A percentile compares a stretch with the other conserved stretches of the same genome.
These are phyloP conservation scores for Corella eumyota DNA, from an alignment of 23 tunicate species.

Conservation along the genomic window DNA sequence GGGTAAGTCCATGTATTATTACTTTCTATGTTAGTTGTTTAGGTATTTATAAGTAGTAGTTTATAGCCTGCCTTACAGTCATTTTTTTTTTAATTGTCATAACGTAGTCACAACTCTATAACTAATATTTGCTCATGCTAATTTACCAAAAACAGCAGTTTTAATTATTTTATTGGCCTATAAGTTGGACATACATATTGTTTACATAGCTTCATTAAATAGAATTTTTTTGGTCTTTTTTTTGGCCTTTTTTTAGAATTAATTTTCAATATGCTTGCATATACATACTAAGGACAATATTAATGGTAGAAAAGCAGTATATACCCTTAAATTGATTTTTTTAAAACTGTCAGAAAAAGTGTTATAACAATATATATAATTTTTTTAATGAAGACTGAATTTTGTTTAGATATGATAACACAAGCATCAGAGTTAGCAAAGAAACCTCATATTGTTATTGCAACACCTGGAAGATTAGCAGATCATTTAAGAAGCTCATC, in stretches of 20 bases:
- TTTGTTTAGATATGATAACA: slow-evolving; percentile 25
- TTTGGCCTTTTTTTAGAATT: background rate
- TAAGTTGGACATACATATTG: too few relatives aligned
- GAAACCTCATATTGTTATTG: slow-evolving; percentile 89
- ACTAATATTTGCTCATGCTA: too few relatives aligned
- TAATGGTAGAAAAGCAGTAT: background rate
- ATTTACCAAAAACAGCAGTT: too few relatives aligned
- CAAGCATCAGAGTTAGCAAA: slow-evolving; percentile 46
- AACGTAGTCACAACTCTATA: background rate
- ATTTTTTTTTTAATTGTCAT: background rate
- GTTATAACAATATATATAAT: background rate
- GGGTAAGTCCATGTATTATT: slow-evolving; percentile 36
- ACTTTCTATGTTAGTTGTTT: background rate
- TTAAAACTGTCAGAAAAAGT: too few relatives aligned
- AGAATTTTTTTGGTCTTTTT: too few relatives aligned
- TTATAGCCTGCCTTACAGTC: background rate
- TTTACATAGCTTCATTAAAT: too few relatives aligned
- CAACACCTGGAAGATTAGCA: slow-evolving; percentile 97
- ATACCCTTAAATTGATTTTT: too few relatives aligned
- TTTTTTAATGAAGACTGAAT: slow-evolving; percentile 3
- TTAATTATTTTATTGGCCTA: too few relatives aligned
- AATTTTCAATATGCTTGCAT: background rate
- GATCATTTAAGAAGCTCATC: slow-evolving; percentile 52
- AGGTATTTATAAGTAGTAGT: background rate
- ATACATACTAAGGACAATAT: background rate